phyloP scores from a whole-genome alignment of 2,797 vertebrate species.

The Enteromius radiatus region DNA sequence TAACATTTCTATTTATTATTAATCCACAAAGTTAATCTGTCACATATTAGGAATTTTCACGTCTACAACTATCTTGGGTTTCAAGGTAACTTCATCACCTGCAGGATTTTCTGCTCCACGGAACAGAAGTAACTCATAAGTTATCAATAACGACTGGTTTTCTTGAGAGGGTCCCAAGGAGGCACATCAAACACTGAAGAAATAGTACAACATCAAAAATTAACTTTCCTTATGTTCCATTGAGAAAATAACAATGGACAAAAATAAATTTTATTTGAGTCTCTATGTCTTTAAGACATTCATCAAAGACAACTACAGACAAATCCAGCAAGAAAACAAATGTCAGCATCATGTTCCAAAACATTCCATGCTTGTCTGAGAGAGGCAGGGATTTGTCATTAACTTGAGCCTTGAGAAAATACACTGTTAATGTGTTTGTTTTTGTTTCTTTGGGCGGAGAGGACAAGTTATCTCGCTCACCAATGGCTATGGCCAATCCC shows the following conservation, averaged over 20 bases:
- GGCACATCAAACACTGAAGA: not conserved
- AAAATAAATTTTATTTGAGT: not conserved
- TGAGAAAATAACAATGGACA: not conserved
- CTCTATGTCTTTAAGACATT: not conserved
- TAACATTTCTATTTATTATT: not conserved
- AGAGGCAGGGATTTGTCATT: not conserved
- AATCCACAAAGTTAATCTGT: slow-evolving; percentile 15
- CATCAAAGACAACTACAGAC: not conserved
- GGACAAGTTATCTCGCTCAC: slow-evolving; percentile 63
- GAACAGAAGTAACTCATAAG: no score
- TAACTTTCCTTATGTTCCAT: not conserved
- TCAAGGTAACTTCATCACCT: not conserved
- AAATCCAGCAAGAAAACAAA: slow-evolving; percentile 5
- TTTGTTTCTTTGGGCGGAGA: slow-evolving; percentile 64
- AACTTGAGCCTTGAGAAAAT: slow-evolving; percentile 56
- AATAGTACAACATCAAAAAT: not conserved
- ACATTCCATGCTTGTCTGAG: not conserved
- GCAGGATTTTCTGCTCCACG: not conserved
- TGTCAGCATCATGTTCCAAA: not conserved
- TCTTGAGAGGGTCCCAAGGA: not conserved
- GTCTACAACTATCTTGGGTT: not conserved
- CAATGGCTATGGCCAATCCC: slow-evolving; percentile 59
- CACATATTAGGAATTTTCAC: not conserved
- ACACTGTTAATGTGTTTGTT: slow-evolving; percentile 59
- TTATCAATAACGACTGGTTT: not conserved